Evolutionary conservation across 2,113 vertebrate species (phyloP).

Genomic region (Leptodactylus fuscus): DNA sequence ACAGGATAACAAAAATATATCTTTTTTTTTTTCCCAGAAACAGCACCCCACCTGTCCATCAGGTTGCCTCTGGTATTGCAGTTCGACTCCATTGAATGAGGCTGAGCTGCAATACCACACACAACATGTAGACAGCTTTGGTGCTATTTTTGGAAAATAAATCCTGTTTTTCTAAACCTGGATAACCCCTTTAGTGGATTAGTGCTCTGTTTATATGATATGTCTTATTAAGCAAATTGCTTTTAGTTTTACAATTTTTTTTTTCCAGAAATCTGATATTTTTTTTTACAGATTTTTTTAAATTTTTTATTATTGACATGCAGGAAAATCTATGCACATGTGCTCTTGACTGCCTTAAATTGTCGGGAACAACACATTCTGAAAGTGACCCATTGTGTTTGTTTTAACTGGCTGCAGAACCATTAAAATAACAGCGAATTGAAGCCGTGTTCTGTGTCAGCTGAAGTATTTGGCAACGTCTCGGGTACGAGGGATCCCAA

Average conservation of each 20-base stretch:
- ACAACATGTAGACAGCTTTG: no score
- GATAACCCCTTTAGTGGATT: neutral
- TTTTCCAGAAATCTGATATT: neutral
- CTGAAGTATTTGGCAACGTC: conserved; percentile 34
- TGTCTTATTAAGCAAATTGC: neutral
- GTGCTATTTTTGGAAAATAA: neutral
- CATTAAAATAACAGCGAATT: conserved; percentile 32
- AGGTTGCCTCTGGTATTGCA: no score
- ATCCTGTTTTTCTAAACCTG: neutral
- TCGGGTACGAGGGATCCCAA: conserved; percentile 46
- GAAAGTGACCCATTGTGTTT: conserved; percentile 14
- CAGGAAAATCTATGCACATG: neutral
- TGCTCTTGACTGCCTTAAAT: neutral
- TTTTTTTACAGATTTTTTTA: neutral
- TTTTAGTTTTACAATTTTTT: neutral
- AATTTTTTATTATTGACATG: neutral
- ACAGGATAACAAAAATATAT: no score
- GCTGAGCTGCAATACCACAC: no score
- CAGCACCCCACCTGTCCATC: no score
- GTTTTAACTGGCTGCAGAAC: conserved; percentile 53
- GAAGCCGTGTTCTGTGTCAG: conserved; percentile 17
- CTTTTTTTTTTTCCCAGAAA: no score
- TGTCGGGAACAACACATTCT: conserved; percentile 4
- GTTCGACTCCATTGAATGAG: no score
- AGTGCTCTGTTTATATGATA: neutral